Base-by-base conservation (phyloP, 2,888 invertebrate species). In the Brachylomia viminalis region DNA sequence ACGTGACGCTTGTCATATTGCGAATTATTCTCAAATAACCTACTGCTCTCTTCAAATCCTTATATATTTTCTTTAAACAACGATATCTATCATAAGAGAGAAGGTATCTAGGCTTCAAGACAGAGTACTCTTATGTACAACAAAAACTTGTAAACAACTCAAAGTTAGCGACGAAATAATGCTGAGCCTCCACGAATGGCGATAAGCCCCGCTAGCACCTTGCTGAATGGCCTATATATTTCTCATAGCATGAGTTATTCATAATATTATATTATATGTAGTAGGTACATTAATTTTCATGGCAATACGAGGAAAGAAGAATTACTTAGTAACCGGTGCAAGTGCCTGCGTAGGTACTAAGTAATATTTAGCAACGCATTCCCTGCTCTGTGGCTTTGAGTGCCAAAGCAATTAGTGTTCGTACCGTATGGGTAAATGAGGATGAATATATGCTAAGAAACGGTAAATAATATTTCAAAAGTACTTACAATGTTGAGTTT, bases 371-470 rank as follows among this genome's bases (percentile, higher is more conserved):
- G 11, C 33, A 52, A 45, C 10, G 30, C 59, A 59, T 72, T 72
- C 42, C 59, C 61, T 69, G 65, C 17, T 62, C 27, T 47, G 30
- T 27, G 71, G 8, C 33, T 64, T 79, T 73, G 45, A 83, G 62
- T 74, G 33, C 20, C 33, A 27, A 52, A 84, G 70, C 27, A 70
- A 84, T 84, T 71, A 84, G 67, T 67, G 42, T 42, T 33, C 20
- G 54, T 67, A 70, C 69, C 42, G 80, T 70, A 59, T 59, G 58
- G 6, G 0, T 73, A 69, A 72, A 59, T 38, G 15, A 38, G 17
- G 15, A 59, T 59, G 33, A 69, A 77, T 62, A 23, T 69, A n/a
- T 45, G 27, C 1, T 0, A 6, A 20, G 8, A 15, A 72, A 80
- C 47, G 49, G 80, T 74, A 45, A 42, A 56, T 47, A 5, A 56